Base-by-base conservation (phyloP, 2,797 vertebrate species). In the Acropternis orthonyx region DNA sequence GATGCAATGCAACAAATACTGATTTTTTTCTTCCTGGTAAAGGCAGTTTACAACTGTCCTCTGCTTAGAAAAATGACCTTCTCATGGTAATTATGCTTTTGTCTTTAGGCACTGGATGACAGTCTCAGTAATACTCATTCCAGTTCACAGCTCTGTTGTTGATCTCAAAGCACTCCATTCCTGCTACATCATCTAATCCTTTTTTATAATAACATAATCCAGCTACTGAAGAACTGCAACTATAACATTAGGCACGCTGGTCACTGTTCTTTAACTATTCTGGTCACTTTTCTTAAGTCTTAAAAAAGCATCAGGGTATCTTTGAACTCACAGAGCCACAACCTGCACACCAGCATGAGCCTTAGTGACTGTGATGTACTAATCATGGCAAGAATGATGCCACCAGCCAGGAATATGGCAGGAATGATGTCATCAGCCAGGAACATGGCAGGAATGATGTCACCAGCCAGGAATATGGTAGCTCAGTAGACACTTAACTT, bases 11-110 rank as follows among this genome's bases (percentile, higher is more conserved):
- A 96, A 96, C 95, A 97, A 97, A 96, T 88, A 95, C 91, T 85
- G 97, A 91, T 92, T 84, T 89, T 19, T 54, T 54, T 94, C 89
- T 78, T 91, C 73, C 63, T 54, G 34, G 83, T 95, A 95, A 95
- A 97, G 76, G 94, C 91, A 89, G 93, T 93, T 95, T 96, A 96
- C 90, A 91, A 95, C 93, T 93, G 96, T 97, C 96, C 96, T 96
- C 91, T 94, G 71, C 73, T 96, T 93, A 91, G 95, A 96, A 96
- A 97, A 97, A 94, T 92, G 95, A 96, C 96, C 95, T 97, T 94
- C 95, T 89, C 27, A 0, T 80, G n/a, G 88, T 90, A 94, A 95
- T 94, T 91, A 95, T 72, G 85, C 89, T 93, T 93, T 92, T 95
- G 90, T 95, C 90, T 97, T 95, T 90, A 95, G 89, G 91, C 94